These are phyloP conservation scores for Unio delphinus DNA, from an alignment of 2,888 invertebrate genomes.

Conservation along the genomic window DNA sequence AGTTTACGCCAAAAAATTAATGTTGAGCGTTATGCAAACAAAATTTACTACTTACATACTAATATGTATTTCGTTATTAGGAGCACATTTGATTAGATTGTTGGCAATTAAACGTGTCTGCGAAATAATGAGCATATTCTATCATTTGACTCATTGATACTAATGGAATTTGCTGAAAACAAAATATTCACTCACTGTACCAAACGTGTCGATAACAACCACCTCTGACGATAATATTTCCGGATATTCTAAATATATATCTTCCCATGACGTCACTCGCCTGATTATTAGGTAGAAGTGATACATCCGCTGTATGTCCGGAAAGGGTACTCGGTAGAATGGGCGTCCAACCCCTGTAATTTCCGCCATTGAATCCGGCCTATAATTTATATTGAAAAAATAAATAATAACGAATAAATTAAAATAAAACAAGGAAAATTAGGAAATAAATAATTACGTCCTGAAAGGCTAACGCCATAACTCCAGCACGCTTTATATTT, in stretches of 20 bases:
- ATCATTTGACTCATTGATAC: neutral
- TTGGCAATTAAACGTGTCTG: no score
- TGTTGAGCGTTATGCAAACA: no score
- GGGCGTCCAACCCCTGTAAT: conserved; percentile 80
- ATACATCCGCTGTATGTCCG: conserved; percentile 2
- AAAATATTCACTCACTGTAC: conserved; percentile 4
- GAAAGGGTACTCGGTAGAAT: conserved; percentile 28
- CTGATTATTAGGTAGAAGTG: conserved; percentile 22
- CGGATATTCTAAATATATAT: conserved; percentile 52
- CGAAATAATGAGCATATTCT: no score
- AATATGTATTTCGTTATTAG: no score
- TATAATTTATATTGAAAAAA: conserved; percentile 63
- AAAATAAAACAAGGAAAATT: no score
- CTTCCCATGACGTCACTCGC: conserved; percentile 53
- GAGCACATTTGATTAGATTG: no score
- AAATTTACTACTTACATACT: no score
- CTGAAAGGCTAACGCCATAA: no score
- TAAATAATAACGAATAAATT: no score
- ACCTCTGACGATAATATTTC: conserved; percentile 47
- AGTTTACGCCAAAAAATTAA: no score
- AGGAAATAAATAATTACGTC: no score
- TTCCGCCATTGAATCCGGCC: conserved; percentile 97
- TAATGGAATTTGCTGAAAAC: neutral
- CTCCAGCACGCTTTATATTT: no score
- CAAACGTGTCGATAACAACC: conserved; percentile 40